A percentile compares a stretch with the other conserved stretches of the same genome.
phyloP scores from a whole-genome alignment of 2,797 vertebrate species.

The Sylvia borin region DNA sequence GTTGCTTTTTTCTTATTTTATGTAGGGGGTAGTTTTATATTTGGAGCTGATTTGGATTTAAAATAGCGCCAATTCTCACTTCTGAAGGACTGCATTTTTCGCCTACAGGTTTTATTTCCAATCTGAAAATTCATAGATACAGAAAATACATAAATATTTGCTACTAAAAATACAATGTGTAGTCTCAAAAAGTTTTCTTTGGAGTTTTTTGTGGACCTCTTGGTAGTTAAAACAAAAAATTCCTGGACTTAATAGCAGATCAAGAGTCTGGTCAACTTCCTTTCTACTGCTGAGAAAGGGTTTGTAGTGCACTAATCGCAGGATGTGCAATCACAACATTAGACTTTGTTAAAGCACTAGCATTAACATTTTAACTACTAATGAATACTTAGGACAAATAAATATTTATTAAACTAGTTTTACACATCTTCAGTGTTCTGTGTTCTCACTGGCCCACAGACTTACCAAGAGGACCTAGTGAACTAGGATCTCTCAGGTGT shows the following conservation, averaged over 20 bases:
- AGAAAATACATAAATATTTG: not conserved
- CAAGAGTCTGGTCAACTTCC: not conserved
- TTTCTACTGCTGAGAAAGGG: not conserved
- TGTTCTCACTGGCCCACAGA: not conserved
- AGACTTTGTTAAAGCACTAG: not conserved
- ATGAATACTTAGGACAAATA: not conserved
- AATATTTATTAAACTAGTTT: not conserved
- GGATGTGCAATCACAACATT: not conserved
- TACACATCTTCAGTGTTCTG: not conserved
- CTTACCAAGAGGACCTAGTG: not conserved
- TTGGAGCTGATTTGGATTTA: not conserved
- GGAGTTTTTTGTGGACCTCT: not conserved
- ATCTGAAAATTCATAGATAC: not conserved
- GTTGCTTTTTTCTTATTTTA: not conserved
- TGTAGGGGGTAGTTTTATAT: not conserved
- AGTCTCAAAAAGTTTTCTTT: not conserved
- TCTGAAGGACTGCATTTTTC: not conserved
- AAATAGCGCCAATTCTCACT: not conserved
- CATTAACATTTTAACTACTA: not conserved
- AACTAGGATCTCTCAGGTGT: not conserved
- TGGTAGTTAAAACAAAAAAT: not conserved
- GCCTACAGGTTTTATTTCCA: not conserved
- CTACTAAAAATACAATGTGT: not conserved
- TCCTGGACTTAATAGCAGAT: not conserved
- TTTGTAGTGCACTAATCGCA: not conserved